These are phyloP conservation scores for Lates japonicus DNA, from an alignment of 2,797 vertebrate genomes.

Conservation along the genomic window DNA sequence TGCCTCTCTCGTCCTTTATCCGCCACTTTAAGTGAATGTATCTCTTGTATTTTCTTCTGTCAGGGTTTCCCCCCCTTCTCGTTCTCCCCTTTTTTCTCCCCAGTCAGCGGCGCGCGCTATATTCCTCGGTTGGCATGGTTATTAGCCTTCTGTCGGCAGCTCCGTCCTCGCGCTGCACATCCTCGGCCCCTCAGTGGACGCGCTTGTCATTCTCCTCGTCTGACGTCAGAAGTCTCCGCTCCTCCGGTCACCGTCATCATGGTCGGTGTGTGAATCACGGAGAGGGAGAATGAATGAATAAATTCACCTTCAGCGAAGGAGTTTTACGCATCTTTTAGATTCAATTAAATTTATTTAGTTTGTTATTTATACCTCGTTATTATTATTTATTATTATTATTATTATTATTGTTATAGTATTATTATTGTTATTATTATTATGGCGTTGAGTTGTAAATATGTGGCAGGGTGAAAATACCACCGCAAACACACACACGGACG, in stretches of 20 bases:
- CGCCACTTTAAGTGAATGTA: slow-evolving; percentile 28
- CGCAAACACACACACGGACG: not conserved
- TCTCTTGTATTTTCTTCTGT: slow-evolving; percentile 11
- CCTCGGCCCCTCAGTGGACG: slow-evolving; percentile 88
- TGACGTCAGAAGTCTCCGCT: slow-evolving; percentile 94
- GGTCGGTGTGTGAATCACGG: slow-evolving; percentile 76
- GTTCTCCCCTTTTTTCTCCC: slow-evolving; percentile 22
- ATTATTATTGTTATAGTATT: not conserved
- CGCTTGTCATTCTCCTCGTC: slow-evolving; percentile 88
- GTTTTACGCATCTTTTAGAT: not conserved
- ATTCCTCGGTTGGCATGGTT: slow-evolving; percentile 85
- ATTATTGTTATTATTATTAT: not conserved
- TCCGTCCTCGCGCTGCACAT: slow-evolving; percentile 85
- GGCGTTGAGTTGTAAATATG: not conserved
- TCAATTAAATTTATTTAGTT: not conserved
- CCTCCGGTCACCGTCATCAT: slow-evolving; percentile 87
- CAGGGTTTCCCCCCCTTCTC: slow-evolving; percentile 40
- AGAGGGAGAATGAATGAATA: slow-evolving; percentile 29
- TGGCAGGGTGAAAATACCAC: not conserved
- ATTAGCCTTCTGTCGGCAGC: slow-evolving; percentile 82
- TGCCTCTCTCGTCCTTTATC: slow-evolving; percentile 12
- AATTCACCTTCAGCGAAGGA: slow-evolving; percentile 15
- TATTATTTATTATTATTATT: not conserved
- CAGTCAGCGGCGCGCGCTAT: slow-evolving; percentile 71
- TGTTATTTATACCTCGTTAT: not conserved